Conservation (phyloP, 2,888 invertebrate genomes). For the Agonopterix arenella region DNA sequence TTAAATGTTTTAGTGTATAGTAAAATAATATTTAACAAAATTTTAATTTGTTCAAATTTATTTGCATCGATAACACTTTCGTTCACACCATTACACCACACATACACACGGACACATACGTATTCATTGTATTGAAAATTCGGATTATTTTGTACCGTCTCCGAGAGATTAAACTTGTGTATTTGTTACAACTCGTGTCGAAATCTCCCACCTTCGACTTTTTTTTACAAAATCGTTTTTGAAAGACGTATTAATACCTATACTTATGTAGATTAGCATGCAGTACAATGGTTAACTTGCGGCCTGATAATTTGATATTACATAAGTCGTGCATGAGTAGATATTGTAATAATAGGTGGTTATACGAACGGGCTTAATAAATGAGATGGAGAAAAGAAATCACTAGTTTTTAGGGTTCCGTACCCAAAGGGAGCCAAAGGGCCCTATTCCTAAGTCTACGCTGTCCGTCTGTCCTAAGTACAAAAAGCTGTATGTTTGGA, state of each 20-base stretch:
- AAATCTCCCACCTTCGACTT: conserved; percentile 46
- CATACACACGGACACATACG: conserved; percentile 27
- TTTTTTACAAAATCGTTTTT: conserved; percentile 67
- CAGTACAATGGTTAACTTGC: conserved; percentile 68
- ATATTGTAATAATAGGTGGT: conserved; percentile 60
- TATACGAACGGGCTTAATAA: conserved; percentile 46
- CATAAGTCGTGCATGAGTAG: conserved; percentile 56
- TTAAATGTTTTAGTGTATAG: neutral
- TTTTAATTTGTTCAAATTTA: conserved; percentile 2
- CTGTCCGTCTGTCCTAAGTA: too few relatives aligned
- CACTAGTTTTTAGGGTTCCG: conserved; percentile 29
- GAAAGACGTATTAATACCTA: conserved; percentile 74
- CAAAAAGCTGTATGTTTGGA: too few relatives aligned
- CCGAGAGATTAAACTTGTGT: conserved; percentile 32
- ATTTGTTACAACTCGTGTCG: conserved; percentile 36
- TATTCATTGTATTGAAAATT: conserved; percentile 57
- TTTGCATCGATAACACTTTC: conserved; percentile 20
- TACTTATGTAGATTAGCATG: conserved; percentile 73
- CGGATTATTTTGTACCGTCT: conserved; percentile 35
- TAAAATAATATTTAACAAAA: neutral
- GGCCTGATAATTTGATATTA: conserved; percentile 64
- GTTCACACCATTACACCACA: conserved; percentile 25
- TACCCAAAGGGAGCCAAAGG: too few relatives aligned
- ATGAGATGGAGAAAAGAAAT: conserved; percentile 51
- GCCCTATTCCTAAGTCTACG: too few relatives aligned